Base-by-base conservation (phyloP, 2,113 vertebrate genomes). In the Trochalopteron elliotii region DNA sequence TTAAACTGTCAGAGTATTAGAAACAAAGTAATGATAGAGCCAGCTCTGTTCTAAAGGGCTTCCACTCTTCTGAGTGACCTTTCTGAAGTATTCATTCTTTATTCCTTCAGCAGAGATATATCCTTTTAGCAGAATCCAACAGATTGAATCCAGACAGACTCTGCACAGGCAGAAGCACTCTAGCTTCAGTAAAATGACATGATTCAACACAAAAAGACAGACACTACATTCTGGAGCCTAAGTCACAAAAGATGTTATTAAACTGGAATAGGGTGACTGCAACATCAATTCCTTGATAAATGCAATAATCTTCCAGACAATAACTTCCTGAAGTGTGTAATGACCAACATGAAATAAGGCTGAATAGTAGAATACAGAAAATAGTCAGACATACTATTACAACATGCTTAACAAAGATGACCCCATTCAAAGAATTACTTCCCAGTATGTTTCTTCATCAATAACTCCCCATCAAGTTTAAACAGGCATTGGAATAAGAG, bases 401-500 rank as follows among this genome's bases (percentile, higher is more conserved):
- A 0, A 47, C 3, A 4, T 20, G 35, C 31, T 89, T 77, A 70
- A 45, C 0, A 1, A 82, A 12, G 8, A 14, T 42, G 7, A 11
- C 2, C 3, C 3, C 18, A 20, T 53, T 57, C 6, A 50, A 60
- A 81, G 5, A 74, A 70, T 52, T 37, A 61, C 22, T 84, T n/a
- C 10, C 16, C 17, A 31, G 30, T 11, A 64, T 0, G 0, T 14
- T 64, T 64, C 37, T 87, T 71, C 21, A 57, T 44, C 30, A 60
- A 16, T 42, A 80, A 27, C 8, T 52, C 22, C 8, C 28, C 21
- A 39, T 13, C 4, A 30, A 12, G 8, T 67, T 52, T 57, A 69
- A 72, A 81, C 2, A 60, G 8, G 5, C 3, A 2, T 6, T 56
- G 11, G 22, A 89, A 70, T 65, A 61, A 74, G 28, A 60, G 24